These are phyloP conservation scores for Thecocarcelia acutangulata DNA, from an alignment of 2,888 invertebrate genomes.

Conservation along the genomic window DNA sequence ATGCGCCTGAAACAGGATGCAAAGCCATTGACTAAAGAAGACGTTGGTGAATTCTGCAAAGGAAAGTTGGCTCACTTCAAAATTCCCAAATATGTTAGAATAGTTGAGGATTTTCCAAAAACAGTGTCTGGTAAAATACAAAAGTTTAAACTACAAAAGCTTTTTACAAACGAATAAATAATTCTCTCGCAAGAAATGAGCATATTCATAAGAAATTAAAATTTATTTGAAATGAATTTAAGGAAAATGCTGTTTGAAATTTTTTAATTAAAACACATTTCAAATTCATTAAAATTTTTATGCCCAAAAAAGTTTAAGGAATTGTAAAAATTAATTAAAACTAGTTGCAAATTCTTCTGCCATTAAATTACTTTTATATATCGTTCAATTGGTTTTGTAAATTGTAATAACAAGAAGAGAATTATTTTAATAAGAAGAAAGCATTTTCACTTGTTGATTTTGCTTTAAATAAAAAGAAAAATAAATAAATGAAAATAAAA, in stretches of 20 bases:
- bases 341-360: too few species aligned
- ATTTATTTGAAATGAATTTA: conserved; percentile 4
- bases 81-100: conserved; percentile 86
- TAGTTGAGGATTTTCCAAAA: conserved; percentile 86
- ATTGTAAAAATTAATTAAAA: too few species aligned
- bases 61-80: conserved; percentile 88
- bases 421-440: too few species aligned
- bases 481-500: not conserved
- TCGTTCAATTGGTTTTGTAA: too few species aligned
- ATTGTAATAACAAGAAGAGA: too few species aligned
- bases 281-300: too few species aligned
- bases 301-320: too few species aligned
- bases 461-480: not conserved
- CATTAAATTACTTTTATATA: too few species aligned
- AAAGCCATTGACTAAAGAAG: conserved; percentile 82
- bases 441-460: not conserved
- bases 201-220: too few species aligned
- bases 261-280: too few species aligned
- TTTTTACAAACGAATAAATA: conserved; percentile 58
- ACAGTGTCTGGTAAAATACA: conserved; percentile 90
- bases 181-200: not conserved
- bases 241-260: too few species aligned
- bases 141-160: conserved; percentile 83
- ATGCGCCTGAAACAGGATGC: conserved; percentile 82
- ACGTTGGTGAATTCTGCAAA: conserved; percentile 84